Conservation (phyloP, 2,888 invertebrate species). For the Nineta flava region DNA sequence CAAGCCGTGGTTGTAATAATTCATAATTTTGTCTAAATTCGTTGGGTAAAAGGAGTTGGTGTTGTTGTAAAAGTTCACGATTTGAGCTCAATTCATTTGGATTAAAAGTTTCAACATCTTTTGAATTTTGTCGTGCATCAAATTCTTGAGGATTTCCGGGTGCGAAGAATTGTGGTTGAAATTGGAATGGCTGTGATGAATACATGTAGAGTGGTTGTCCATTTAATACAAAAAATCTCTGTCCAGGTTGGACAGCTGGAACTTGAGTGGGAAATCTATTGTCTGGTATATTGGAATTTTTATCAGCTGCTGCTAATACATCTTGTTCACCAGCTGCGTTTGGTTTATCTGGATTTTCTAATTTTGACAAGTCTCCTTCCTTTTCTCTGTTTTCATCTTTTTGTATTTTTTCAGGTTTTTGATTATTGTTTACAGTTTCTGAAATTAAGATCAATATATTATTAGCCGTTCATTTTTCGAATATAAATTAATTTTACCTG, state of each 20-base stretch:
- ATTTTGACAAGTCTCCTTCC: constrained; percentile 8
- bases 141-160: too few species aligned
- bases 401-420: too few species aligned
- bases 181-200: constrained; percentile 8
- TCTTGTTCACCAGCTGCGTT: constrained; percentile 15
- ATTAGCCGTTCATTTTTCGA: background rate
- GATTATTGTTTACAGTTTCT: too few species aligned
- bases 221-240: constrained; percentile 40
- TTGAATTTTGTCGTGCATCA: background rate
- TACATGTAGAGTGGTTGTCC: constrained; percentile 28
- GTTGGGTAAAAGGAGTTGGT: background rate
- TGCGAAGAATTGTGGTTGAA: background rate
- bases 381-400: background rate
- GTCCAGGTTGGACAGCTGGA: constrained; percentile 25
- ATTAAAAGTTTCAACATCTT: background rate
- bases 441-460: background rate
- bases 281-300: constrained; percentile 12
- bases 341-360: constrained; percentile 12
- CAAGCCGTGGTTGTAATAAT: background rate
- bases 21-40: background rate
- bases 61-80: too few species aligned
- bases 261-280: constrained; percentile 9
- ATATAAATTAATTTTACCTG: background rate
- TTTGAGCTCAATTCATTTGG: background rate
- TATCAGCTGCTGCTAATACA: constrained; percentile 16